Base-by-base conservation (phyloP, 2,888 invertebrate genomes). In the Scotopteryx bipunctaria region DNA sequence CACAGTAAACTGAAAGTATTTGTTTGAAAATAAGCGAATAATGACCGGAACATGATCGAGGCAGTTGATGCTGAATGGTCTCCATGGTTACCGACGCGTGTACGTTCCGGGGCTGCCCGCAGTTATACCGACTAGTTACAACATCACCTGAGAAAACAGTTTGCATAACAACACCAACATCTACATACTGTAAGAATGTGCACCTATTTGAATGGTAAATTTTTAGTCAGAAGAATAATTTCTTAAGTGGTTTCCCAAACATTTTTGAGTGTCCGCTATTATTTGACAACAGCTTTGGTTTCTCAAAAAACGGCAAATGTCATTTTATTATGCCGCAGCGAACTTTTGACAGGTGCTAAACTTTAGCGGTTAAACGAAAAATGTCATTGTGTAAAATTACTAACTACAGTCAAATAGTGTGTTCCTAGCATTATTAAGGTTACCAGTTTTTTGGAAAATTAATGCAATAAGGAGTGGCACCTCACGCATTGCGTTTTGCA, bases 31-130 rank as follows among this genome's bases (percentile, higher is more conserved):
- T 38, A 53, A 58, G 42, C 42, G 35, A 47, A 49, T 58, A 59
- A 58, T 57, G 53, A 52, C 57, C 57, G 57, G 53, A 60, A 58
- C 56, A 52, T 52, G 36, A 48, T 54, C 27, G 32, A 27, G 52
- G 48, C 51, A 48, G 45, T 49, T 57, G 52, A 42, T 45, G 45
- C 50, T 37, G 51, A 53, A 64, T 71, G 63, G 64, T 70, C 61
- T 63, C 66, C 63, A 69, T 69, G 73, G 67, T 66, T 73, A 80
- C 68, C 77, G 76, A 81, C 78, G 83, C 81, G 80, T 80, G 77
- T 65, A 76, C 76, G 84, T 86, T 86, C 83, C 82, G 75, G 74
- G 67, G 69, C 77, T 75, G 74, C 64, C 67, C 66, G 66, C 66
- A 75, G 75, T 64, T 78, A 82, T 79, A 81, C 69, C 63, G 63